Evolutionary conservation across 2,797 vertebrate genomes (phyloP).

Genomic region (Tarsius wallacei): DNA sequence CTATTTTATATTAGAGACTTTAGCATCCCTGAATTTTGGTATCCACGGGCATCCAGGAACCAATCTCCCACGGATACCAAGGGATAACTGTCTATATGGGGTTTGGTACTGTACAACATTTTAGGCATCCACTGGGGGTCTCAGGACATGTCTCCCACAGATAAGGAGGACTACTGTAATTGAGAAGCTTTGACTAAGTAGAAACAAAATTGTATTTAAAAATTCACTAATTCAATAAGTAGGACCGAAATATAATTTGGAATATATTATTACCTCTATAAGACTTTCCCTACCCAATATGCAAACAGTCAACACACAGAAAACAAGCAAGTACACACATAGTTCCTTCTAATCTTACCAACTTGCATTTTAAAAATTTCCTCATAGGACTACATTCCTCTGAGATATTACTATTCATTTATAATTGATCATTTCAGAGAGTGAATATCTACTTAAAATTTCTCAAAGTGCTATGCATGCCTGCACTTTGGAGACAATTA

Average conservation of each 20-base stretch:
- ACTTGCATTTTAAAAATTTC: too few relatives aligned
- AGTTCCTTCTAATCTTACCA: background rate
- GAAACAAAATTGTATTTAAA: background rate
- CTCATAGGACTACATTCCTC: background rate
- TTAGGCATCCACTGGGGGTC: background rate
- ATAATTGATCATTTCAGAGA: background rate
- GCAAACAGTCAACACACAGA: background rate
- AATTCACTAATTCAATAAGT: background rate
- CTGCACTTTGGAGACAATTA: background rate
- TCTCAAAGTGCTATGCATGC: background rate
- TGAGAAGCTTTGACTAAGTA: background rate
- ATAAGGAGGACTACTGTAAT: background rate
- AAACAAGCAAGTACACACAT: background rate
- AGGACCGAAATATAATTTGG: background rate
- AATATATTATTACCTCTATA: background rate
- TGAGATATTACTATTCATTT: background rate
- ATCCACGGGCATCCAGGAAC: background rate
- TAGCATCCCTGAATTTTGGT: background rate
- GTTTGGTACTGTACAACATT: background rate
- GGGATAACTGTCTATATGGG: background rate
- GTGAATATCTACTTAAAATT: background rate
- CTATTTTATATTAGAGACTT: too few relatives aligned
- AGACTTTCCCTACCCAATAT: background rate
- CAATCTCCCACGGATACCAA: background rate
- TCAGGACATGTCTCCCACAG: background rate